phyloP scores from a whole-genome alignment of 2,888 invertebrate genomes.

The Gymnoscelis rufifasciata region DNA sequence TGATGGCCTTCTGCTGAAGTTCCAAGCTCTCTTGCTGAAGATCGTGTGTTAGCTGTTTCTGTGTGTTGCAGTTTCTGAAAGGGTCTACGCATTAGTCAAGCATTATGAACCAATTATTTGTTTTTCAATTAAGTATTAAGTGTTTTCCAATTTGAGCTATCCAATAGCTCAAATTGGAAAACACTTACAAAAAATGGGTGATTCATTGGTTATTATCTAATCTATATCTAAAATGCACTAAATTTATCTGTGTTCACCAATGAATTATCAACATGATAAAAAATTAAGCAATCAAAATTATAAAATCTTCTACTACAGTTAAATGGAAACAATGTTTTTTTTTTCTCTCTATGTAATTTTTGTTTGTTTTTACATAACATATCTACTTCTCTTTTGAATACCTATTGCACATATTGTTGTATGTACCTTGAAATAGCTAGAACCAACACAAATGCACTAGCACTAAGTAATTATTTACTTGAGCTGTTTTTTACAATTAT shows the following conservation, averaged over 20 bases:
- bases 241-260: too few species aligned
- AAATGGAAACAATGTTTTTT: slow-evolving; percentile 1
- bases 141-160: too few species aligned
- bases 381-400: too few species aligned
- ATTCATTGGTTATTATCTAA: slow-evolving; percentile 5
- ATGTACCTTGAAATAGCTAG: not conserved
- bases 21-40: slow-evolving; percentile 71
- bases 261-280: too few species aligned
- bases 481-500: slow-evolving; percentile 28
- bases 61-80: slow-evolving; percentile 60
- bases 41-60: slow-evolving; percentile 63
- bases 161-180: not conserved
- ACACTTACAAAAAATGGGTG: not conserved
- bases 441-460: slow-evolving; percentile 24
- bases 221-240: too few species aligned
- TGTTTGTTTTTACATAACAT: too few species aligned
- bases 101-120: slow-evolving; percentile 10
- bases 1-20: slow-evolving; percentile 67
- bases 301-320: not conserved
- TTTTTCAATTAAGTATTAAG: too few species aligned
- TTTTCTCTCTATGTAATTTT: not conserved
- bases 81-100: slow-evolving; percentile 6
- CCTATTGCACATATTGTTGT: not conserved
- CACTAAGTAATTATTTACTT: slow-evolving; percentile 36
- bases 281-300: not conserved